Conservation (phyloP, 2,888 invertebrate genomes). For the Nebria brevicollis region DNA sequence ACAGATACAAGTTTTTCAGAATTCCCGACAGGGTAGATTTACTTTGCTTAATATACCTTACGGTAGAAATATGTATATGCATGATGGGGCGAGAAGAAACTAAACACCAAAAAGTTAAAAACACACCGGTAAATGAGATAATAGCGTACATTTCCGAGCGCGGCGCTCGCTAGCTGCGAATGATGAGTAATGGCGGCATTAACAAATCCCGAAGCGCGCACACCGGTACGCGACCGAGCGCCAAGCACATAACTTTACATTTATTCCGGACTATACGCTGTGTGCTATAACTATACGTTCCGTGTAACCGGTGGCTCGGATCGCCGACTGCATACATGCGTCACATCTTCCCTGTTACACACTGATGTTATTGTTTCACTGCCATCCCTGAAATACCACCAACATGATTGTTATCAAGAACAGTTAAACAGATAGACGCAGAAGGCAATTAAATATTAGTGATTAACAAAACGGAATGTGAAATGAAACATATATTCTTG, state of each 20-base stretch:
- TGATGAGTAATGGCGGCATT: constrained; percentile 46
- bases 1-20: constrained; percentile 16
- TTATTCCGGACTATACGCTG: constrained; percentile 10
- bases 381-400: no score
- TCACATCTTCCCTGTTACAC: no score
- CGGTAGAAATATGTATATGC: constrained; percentile 7
- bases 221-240: neutral
- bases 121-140: constrained; percentile 46
- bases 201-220: constrained; percentile 26
- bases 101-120: constrained; percentile 45
- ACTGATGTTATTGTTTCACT: no score
- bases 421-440: no score
- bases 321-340: no score
- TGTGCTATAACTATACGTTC: neutral
- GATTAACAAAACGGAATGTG: no score
- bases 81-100: constrained; percentile 7
- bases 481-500: no score
- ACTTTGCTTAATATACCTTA: constrained; percentile 16
- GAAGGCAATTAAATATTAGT: no score
- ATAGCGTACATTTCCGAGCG: constrained; percentile 35
- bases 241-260: constrained; percentile 21
- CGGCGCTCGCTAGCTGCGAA: constrained; percentile 22
- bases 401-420: no score
- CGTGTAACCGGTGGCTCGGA: neutral
- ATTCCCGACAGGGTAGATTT: constrained; percentile 2